phyloP scores from a whole-genome alignment of 2,888 invertebrate species.

The Chrysomela aeneicollis region DNA sequence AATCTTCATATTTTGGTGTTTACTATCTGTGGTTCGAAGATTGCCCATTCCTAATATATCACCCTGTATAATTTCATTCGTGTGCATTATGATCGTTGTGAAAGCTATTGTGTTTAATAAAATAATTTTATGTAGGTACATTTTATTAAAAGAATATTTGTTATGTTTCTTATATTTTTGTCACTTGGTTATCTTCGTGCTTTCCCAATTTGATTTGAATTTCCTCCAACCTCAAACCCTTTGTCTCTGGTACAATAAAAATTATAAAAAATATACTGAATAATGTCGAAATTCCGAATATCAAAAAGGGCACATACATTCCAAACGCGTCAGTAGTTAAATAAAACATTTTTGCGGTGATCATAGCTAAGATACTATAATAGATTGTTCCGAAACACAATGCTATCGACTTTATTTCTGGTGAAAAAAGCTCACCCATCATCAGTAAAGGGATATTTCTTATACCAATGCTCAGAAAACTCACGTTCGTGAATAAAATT shows the following conservation, averaged over 20 bases:
- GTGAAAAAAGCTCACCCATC: slow-evolving; percentile 66
- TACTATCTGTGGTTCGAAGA: too few relatives aligned
- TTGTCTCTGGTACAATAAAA: slow-evolving; percentile 63
- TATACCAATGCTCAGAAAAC: slow-evolving; percentile 64
- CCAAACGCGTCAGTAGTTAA: slow-evolving; percentile 58
- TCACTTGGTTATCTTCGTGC: neutral
- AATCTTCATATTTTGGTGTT: too few relatives aligned
- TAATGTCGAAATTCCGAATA: slow-evolving; percentile 59
- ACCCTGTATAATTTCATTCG: too few relatives aligned
- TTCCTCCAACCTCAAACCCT: slow-evolving; percentile 63
- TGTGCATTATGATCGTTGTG: too few relatives aligned
- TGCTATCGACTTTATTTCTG: slow-evolving; percentile 66
- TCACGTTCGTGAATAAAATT: slow-evolving; percentile 62
- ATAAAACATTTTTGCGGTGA: slow-evolving; percentile 63
- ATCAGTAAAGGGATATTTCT: slow-evolving; percentile 65
- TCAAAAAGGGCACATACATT: slow-evolving; percentile 61
- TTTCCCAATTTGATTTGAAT: slow-evolving; percentile 54
- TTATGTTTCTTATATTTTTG: neutral
- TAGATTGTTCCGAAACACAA: slow-evolving; percentile 65
- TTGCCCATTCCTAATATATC: too few relatives aligned
- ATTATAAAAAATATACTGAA: slow-evolving; percentile 59
- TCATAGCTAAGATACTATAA: slow-evolving; percentile 62
- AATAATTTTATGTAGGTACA: too few relatives aligned
- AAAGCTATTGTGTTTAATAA: too few relatives aligned
- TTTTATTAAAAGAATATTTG: neutral